Evolutionary conservation across 2,888 invertebrate species (phyloP), one percentile per base, ranked within the genome.

Genomic region (Furcula furcula): DNA sequence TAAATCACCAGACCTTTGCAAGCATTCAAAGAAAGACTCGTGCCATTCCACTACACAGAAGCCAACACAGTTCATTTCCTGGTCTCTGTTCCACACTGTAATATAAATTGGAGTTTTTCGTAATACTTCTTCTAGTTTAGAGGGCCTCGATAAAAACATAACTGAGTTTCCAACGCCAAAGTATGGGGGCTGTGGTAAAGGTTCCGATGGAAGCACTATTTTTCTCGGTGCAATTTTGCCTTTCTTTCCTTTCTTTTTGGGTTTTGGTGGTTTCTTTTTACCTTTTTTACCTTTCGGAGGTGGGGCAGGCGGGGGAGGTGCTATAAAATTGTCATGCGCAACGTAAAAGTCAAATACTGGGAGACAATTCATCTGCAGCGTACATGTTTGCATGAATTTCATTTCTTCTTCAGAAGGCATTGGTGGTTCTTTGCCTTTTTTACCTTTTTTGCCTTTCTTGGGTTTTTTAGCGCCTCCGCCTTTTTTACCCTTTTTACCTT

Each of bases 81-180:
- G 74, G 31, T 87, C 85, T 55, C 86, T 74, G 29, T 88, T 87
- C 88, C 87, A 88, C 0, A 86, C 87, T 6, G 84, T 79, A 4
- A 88, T 71, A 28, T 78, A 74, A 28, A 88, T 74, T 1, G 87
- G 87, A 12, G 87, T 85, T 35, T 81, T 75, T 34, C 47, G 64
- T 22, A 88, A 58, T 0, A 76, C 46, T 38, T 87, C 85, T 48
- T 77, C 77, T 29, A 88, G 55, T 52, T 75, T 79, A 0, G 80
- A 76, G 13, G 88, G 87, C 46, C 87, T 69, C 1, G 83, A 84
- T 32, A 86, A 36, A 41, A 88, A 88, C 71, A 84, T 79, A 2
- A 84, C 67, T 0, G 82, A 64, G 38, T 87, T 88, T 0, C 88
- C 88, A 0, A 88, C 88, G 1, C 88, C 87, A 44, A 86, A 86